Percentiles rank a stretch among this genome's conserved stretches.
Evolutionary conservation across 2,797 vertebrate genomes (phyloP).

Genomic region (Leptoclinus maculatus): DNA sequence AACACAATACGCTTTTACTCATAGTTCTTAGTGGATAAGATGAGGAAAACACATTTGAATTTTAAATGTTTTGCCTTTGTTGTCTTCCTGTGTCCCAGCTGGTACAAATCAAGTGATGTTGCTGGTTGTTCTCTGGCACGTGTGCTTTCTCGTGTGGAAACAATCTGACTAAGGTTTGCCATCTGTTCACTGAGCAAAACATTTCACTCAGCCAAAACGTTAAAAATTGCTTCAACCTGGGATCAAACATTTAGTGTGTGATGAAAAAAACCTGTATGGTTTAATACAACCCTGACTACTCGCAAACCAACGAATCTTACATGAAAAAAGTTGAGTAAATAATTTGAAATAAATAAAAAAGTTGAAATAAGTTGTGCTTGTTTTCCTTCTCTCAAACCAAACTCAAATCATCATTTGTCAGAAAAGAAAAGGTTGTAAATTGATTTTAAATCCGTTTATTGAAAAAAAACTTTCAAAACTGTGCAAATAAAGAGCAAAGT

Average conservation of each 20-base stretch:
- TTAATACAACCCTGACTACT: background rate
- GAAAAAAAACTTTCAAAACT: slow-evolving; percentile 51
- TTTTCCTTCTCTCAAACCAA: background rate
- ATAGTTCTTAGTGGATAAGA: background rate
- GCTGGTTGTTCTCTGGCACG: slow-evolving; percentile 13
- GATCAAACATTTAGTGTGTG: background rate
- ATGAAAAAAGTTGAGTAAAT: background rate
- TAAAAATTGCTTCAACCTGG: background rate
- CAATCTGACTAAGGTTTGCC: slow-evolving; percentile 25
- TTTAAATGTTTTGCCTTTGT: background rate
- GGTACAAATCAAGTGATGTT: slow-evolving; percentile 20
- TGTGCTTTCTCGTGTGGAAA: slow-evolving; percentile 32
- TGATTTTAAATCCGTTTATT: slow-evolving; percentile 62
- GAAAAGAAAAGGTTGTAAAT: background rate
- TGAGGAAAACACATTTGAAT: background rate
- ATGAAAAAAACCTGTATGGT: background rate
- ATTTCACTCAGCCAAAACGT: slow-evolving; percentile 8
- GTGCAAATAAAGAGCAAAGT: slow-evolving; percentile 61
- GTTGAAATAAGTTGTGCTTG: background rate
- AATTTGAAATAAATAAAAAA: too few species aligned
- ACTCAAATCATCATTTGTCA: background rate
- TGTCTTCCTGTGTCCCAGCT: slow-evolving; percentile 15
- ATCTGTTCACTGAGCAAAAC: slow-evolving; percentile 42
- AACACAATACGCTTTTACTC: background rate
- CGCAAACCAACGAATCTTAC: slow-evolving; percentile 8